Base-by-base conservation (phyloP, 2,888 invertebrate species). In the Drosophila fungiperda region DNA sequence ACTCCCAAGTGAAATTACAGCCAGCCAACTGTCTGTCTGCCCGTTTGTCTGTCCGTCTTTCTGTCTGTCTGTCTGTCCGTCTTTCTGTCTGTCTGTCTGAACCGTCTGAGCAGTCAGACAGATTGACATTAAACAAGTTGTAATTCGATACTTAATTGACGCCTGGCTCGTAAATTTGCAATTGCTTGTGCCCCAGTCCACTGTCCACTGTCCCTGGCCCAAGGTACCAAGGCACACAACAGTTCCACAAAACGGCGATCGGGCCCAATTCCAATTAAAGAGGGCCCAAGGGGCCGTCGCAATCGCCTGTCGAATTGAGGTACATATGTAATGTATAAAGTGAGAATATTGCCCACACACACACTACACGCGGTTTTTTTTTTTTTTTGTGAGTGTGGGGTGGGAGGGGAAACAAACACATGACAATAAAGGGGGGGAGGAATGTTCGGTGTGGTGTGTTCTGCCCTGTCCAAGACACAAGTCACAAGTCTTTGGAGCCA, bases 141-240 rank as follows among this genome's bases (percentile, higher is more conserved):
- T 93, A 93, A 93, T 93, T 92, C 91, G 93, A 93, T 93, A 93
- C 92, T 92, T 93, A 93, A 93, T 93, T 92, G 93, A 92, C 92
- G 92, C 92, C 91, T 90, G 89, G 91, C 89, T 92, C 92, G 92
- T 93, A 93, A 93, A 93, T 92, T 92, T 90, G 91, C 92, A 92
- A 89, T 91, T 89, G 91, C 78, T 65, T 63, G 67, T 26, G 36
- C 33, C 36, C 61, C 49, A n/a, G 15, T 33, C n/a, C 64, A 50
- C 5, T 20, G 23, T 1, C 61, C 38, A 35, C 23, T 20, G 32
- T n/a, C 49, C 35, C 60, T 23, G 15, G 26, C 12, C 40, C 53
- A 68, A 57, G 20, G 23, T 32, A 26, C 52, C 45, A 35, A 50
- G 11, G 8, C 38, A 45, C 52, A 60, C n/a, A 55, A 67, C 58